Evolutionary conservation across 2,113 vertebrate genomes (phyloP).

Genomic region (Callithrix jacchus): DNA sequence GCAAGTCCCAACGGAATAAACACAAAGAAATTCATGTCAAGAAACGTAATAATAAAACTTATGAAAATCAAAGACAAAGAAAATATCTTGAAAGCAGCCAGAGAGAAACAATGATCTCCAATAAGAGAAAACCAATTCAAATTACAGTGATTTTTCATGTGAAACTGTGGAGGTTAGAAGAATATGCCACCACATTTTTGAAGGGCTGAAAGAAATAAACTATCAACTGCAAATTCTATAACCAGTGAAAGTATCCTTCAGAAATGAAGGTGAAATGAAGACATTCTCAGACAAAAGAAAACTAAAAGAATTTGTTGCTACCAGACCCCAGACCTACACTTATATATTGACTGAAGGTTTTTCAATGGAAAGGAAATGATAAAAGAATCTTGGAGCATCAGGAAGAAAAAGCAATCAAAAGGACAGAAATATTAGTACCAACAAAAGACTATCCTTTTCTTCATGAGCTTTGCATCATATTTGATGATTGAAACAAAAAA

Average conservation of each 20-base stretch:
- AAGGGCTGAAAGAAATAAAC: background rate
- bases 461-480: background rate
- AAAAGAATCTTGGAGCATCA: background rate
- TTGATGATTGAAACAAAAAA: background rate
- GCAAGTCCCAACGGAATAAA: background rate
- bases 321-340: background rate
- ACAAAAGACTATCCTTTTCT: background rate
- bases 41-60: conserved; percentile 3
- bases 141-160: background rate
- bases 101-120: background rate
- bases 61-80: conserved; percentile 1
- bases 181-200: background rate
- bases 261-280: background rate
- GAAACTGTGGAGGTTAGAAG: background rate
- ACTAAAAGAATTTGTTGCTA: background rate
- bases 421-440: background rate
- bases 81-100: background rate
- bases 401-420: background rate
- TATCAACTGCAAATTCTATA: background rate
- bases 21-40: background rate
- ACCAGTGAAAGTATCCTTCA: background rate
- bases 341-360: background rate
- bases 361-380: background rate
- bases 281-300: background rate
- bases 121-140: background rate